A percentile compares a stretch with the other conserved stretches of the same genome.
These are phyloP conservation scores for Volucella zonaria DNA, from an alignment of 2,888 invertebrate genomes.

Conservation along the genomic window DNA sequence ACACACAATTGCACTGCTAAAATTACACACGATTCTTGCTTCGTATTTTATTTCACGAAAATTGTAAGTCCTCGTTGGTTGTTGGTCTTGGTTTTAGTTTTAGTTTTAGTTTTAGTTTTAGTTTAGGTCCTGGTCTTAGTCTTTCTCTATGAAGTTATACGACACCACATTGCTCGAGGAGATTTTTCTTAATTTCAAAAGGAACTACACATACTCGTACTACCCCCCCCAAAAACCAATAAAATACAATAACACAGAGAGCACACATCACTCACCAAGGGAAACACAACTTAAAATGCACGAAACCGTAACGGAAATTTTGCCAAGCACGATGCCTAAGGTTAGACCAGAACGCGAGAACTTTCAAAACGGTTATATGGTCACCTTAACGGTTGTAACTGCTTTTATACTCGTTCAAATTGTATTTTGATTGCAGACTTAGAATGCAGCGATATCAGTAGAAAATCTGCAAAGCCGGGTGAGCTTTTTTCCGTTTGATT, in stretches of 20 bases:
- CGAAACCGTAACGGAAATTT: constrained; percentile 73
- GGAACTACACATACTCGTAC: constrained; percentile 47
- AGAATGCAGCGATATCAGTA: constrained; percentile 73
- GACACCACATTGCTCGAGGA: constrained; percentile 12
- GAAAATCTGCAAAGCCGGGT: constrained; percentile 62
- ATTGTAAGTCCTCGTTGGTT: too few relatives aligned
- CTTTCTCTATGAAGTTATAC: background rate
- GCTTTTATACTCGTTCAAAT: constrained; percentile 68
- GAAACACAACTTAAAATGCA: constrained; percentile 67
- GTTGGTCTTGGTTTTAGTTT: too few relatives aligned
- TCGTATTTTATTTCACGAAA: background rate
- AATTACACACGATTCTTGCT: constrained; percentile 47
- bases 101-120: too few relatives aligned
- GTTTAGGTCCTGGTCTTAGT: background rate
- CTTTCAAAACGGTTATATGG: constrained; percentile 70
- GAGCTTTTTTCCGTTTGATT: constrained; percentile 47
- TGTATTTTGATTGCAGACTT: constrained; percentile 53
- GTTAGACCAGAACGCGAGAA: constrained; percentile 69
- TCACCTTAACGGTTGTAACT: constrained; percentile 67
- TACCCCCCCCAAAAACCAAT: background rate
- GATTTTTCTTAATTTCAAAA: constrained; percentile 59
- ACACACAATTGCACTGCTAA: constrained; percentile 61
- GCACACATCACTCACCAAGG: constrained; percentile 63
- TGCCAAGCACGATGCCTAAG: constrained; percentile 51
- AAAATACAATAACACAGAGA: constrained; percentile 18